phyloP scores from a whole-genome alignment of 53 echinoderm and acorn worm species.

The Mesocentrotus franciscanus region DNA sequence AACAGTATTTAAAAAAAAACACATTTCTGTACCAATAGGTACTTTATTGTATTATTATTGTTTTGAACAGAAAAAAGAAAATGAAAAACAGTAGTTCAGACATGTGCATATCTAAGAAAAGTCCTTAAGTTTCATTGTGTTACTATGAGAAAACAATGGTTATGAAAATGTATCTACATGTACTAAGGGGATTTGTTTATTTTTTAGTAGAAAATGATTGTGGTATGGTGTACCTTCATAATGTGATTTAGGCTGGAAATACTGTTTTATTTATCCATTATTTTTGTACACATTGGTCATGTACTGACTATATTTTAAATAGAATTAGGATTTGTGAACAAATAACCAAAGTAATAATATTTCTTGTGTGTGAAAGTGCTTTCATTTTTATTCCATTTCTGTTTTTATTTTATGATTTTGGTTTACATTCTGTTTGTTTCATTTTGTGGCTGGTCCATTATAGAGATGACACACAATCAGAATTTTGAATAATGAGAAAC shows the following conservation, averaged over 20 bases:
- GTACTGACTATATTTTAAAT: background rate
- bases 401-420: background rate
- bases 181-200: background rate
- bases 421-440: background rate
- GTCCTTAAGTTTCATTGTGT: background rate
- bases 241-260: background rate
- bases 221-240: background rate
- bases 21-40: no score
- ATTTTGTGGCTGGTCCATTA: background rate
- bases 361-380: background rate
- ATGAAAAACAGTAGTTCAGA: no score
- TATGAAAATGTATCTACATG: background rate
- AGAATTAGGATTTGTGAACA: background rate
- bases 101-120: no score
- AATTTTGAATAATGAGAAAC: no score
- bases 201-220: background rate
- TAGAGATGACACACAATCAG: background rate
- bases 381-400: background rate
- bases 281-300: background rate
- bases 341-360: background rate
- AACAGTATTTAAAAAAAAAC: no score
- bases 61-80: no score
- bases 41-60: no score
- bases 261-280: background rate
- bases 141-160: background rate